phyloP scores from a whole-genome alignment of 2,797 vertebrate species.

The Falco berigora region DNA sequence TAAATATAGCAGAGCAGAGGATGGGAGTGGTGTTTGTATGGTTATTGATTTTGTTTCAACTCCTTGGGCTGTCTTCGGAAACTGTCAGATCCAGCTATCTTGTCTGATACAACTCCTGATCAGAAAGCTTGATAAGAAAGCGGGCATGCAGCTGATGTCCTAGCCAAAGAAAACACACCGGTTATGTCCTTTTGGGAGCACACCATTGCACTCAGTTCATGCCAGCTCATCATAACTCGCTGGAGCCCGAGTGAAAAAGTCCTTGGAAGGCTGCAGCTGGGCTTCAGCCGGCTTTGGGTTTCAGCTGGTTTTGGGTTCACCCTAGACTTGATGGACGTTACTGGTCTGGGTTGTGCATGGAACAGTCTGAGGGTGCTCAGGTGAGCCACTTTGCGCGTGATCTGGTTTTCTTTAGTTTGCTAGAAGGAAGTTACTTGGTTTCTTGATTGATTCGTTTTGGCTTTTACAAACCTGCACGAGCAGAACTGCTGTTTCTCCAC shows the following conservation, averaged over 20 bases:
- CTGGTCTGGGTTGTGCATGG: neutral
- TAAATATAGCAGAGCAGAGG: slow-evolving; percentile 25
- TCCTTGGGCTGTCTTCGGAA: neutral
- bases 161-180: neutral
- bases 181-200: neutral
- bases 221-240: neutral
- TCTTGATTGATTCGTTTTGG: neutral
- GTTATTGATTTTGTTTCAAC: slow-evolving; percentile 40
- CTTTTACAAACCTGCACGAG: neutral
- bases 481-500: neutral
- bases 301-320: neutral
- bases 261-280: neutral
- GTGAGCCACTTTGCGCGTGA: neutral
- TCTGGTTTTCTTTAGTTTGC: neutral
- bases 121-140: neutral
- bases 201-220: neutral
- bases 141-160: neutral
- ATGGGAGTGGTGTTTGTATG: neutral
- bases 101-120: neutral
- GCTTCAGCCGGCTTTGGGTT: neutral
- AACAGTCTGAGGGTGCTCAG: neutral
- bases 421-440: neutral
- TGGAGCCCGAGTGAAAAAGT: neutral
- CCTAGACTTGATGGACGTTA: neutral
- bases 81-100: neutral